Percentiles rank a stretch among this genome's conserved stretches.
Evolutionary conservation across 2,888 invertebrate species (phyloP).

Genomic region (Drosophila multiciliata): DNA sequence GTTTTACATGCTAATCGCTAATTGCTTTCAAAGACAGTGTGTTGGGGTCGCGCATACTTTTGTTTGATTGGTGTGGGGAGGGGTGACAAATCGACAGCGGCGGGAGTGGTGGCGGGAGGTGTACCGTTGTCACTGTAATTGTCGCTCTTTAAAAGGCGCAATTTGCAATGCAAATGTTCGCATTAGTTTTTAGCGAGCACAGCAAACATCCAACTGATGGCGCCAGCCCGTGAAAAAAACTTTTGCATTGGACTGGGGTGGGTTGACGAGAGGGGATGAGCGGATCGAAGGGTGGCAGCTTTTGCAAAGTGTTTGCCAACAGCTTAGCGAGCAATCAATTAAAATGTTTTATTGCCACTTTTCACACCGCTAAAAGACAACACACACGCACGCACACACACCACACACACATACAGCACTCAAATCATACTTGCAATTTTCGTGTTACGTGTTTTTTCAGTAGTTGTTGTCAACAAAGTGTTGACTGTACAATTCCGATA

Average conservation of each 20-base stretch:
- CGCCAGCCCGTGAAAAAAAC: conserved; percentile 49
- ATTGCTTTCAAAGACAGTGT: conserved; percentile 74
- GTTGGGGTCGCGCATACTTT: conserved; percentile 15
- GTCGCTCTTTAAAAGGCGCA: conserved; percentile 78
- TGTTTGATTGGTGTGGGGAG: background rate
- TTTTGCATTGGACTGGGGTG: conserved; percentile 15
- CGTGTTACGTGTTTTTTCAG: background rate
- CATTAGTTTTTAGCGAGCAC: conserved; percentile 72
- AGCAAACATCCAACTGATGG: conserved; percentile 58
- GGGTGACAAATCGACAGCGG: conserved; percentile 4
- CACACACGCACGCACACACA: conserved; percentile 31
- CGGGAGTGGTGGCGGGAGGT: background rate
- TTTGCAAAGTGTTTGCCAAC: conserved; percentile 67
- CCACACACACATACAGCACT: conserved; percentile 9
- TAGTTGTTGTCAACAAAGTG: background rate
- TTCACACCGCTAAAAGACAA: conserved; percentile 48
- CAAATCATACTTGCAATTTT: background rate
- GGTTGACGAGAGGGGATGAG: background rate
- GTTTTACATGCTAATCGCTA: conserved; percentile 75
- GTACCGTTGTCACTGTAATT: conserved; percentile 63
- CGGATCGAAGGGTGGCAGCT: conserved; percentile 20
- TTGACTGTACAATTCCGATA: background rate
- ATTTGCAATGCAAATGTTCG: conserved; percentile 79
- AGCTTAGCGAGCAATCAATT: conserved; percentile 79
- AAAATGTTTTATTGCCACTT: conserved; percentile 77